Base-by-base conservation (phyloP, 2,888 invertebrate genomes). In the Stegophylla sp. region DNA sequence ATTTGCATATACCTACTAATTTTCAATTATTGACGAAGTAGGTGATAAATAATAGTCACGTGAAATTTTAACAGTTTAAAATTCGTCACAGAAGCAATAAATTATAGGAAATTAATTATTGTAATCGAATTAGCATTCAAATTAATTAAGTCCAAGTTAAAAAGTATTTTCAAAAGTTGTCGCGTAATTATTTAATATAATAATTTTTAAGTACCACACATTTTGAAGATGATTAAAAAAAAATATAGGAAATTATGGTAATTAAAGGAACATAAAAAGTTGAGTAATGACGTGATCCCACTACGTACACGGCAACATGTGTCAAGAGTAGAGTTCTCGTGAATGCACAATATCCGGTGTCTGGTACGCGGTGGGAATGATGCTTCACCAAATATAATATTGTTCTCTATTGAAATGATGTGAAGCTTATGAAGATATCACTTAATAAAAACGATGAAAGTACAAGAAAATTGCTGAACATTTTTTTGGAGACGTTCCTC, bases 291-390 rank as follows among this genome's bases (percentile, higher is more conserved):
- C 53, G 76, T 76, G 66, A 74, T 75, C 74, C 28, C 34, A 64
- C 63, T 63, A 63, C 23, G 64, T 43, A 64, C 51, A 75, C 13
- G 41, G 41, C 17, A 64, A 75, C 75, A 75, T 75, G 51, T 75
- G 75, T 75, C 61, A 61, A 26, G n/a, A 56, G 10, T 56, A 4
- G 20, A 45, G 28, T 4, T n/a, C 51, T 64, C 10, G 56, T 67
- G 67, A 67, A 59, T 64, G 43, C 20, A 59, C 10, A 67, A 71
- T 71, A 79, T 79, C 79, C 79, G 79, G 79, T 79, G 53, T 63
- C 23, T 43, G 45, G 53, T 20, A 66, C 53, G 66, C 66, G 67
- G 53, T 77, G 77, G 77, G 77, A 77, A 77, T 20, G n/a, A 76
- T 53, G 23, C 53, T 1, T 53, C 34, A 64, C 51, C 64, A n/a